These are phyloP conservation scores for Decapterus maruadsi DNA, from an alignment of 2,797 vertebrate species.

Conservation along the genomic window DNA sequence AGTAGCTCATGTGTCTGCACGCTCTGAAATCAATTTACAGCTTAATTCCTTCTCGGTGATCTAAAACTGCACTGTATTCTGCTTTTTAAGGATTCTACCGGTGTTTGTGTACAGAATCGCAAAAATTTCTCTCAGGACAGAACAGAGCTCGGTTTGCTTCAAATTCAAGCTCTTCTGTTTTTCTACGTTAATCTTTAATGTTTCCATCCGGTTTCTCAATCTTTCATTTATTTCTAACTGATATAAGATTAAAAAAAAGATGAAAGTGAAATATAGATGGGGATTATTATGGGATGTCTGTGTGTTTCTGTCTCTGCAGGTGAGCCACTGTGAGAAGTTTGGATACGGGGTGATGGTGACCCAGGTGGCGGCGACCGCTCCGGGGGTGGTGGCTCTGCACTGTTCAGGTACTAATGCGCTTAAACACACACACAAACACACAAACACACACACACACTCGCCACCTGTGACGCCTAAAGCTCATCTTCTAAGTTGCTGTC, in stretches of 20 bases:
- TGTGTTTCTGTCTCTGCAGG: constrained; percentile 75
- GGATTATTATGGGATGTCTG: not conserved
- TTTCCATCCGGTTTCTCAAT: not conserved
- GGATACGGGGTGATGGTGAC: constrained; percentile 92
- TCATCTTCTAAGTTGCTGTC: constrained; percentile 5
- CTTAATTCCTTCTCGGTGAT: constrained; percentile 27
- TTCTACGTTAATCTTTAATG: not conserved
- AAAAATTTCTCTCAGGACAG: not conserved
- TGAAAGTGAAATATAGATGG: not conserved
- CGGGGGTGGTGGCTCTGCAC: constrained; percentile 88
- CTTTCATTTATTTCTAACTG: not conserved
- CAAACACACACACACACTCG: constrained; percentile 16
- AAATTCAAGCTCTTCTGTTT: not conserved
- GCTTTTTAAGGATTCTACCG: constrained; percentile 21
- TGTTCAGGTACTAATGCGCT: constrained; percentile 87
- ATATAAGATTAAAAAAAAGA: not conserved
- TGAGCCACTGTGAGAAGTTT: constrained; percentile 91
- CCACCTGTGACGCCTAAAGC: constrained; percentile 19
- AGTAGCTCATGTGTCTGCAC: constrained; percentile 41
- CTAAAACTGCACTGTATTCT: not conserved
- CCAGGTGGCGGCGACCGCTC: constrained; percentile 91
- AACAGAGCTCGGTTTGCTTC: not conserved
- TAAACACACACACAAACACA: constrained; percentile 20
- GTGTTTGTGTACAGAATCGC: constrained; percentile 19
- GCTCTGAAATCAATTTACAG: constrained; percentile 52